Evolutionary conservation across 1,140 invertebrate genomes (phyloP), one percentile per base, ranked within the genome.

Genomic region (Eumeta japonica): DNA sequence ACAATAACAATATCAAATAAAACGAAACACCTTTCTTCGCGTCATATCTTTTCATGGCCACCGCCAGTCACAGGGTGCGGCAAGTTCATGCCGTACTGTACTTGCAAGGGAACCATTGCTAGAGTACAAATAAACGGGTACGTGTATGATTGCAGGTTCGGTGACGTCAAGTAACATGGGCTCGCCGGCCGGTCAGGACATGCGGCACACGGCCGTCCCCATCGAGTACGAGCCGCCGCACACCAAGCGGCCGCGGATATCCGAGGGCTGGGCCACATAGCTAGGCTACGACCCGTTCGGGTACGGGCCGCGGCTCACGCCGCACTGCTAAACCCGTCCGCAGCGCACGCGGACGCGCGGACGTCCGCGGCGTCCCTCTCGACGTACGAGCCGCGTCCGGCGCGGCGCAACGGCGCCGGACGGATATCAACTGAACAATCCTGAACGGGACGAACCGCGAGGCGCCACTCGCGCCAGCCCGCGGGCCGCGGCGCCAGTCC

Each of bases 231-330:
- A 92, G 62, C 82, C 83, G 62, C 85, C 86, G 35, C 81, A 90
- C 57, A 83, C 85, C 60, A 92, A 92, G 76, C 81, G 88, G 60
- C 81, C 87, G 43, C 83, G 89, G 61, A 84, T 91, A 61, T 83
- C 82, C 16, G 90, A 92, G 58, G 84, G 85, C 46, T 92, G 90
- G 89, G 81, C 87, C 59, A 89, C 89, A 83, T 92, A 89, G 81
- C 80, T 77, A 62, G 63, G 64, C 62, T 58, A 59, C 37, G 70
- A 71, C 62, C 67, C 73, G 71, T 75, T 70, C 63, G 70, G 67
- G 36, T 58, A 64, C 41, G 68, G 70, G 51, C 63, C 64, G 55
- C 65, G 62, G 67, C 51, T 67, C 32, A 61, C 64, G 50, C 60
- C 60, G 56, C 66, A 71, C 63, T 68, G 64, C 58, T 71, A 58